Evolutionary conservation across 2,113 vertebrate genomes (phyloP).

Genomic region (Ptyas mucosa): DNA sequence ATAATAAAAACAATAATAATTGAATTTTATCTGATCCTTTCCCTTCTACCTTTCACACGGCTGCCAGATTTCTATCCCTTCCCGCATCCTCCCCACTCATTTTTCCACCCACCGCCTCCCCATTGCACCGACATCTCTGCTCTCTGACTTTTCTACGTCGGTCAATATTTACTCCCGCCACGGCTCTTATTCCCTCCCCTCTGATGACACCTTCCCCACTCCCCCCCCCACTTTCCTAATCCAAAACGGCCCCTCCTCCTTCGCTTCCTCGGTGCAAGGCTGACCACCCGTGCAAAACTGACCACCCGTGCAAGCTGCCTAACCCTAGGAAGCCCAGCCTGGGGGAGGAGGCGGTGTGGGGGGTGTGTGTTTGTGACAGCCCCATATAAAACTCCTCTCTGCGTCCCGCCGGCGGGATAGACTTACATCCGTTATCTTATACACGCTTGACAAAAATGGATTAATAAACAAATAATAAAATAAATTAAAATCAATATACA

Average conservation of each 20-base stretch:
- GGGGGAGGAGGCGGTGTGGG: too few relatives aligned
- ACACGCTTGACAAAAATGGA: too few relatives aligned
- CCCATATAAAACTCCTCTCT: too few relatives aligned
- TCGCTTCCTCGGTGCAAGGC: not conserved
- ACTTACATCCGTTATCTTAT: too few relatives aligned
- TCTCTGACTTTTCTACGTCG: not conserved
- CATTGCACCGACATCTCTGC: rapidly evolving
- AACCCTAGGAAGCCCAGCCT: too few relatives aligned
- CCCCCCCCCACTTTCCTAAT: not conserved
- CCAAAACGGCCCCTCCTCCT: not conserved
- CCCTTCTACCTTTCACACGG: not conserved
- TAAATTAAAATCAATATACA: too few relatives aligned
- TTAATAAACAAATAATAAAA: too few relatives aligned
- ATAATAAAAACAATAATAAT: too few relatives aligned
- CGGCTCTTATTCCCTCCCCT: not conserved
- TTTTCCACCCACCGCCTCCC: too few relatives aligned
- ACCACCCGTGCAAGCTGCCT: not conserved
- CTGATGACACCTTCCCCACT: not conserved
- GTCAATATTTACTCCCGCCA: not conserved
- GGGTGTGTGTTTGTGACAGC: too few relatives aligned
- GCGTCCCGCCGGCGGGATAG: too few relatives aligned
- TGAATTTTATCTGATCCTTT: too few relatives aligned
- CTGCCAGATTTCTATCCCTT: rapidly evolving
- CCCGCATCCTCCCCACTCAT: rapidly evolving
- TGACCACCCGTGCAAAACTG: not conserved